A percentile compares a stretch with the other conserved stretches of the same genome.
phyloP scores from a whole-genome alignment of 2,113 vertebrate genomes.

The Corydoras sp. region DNA sequence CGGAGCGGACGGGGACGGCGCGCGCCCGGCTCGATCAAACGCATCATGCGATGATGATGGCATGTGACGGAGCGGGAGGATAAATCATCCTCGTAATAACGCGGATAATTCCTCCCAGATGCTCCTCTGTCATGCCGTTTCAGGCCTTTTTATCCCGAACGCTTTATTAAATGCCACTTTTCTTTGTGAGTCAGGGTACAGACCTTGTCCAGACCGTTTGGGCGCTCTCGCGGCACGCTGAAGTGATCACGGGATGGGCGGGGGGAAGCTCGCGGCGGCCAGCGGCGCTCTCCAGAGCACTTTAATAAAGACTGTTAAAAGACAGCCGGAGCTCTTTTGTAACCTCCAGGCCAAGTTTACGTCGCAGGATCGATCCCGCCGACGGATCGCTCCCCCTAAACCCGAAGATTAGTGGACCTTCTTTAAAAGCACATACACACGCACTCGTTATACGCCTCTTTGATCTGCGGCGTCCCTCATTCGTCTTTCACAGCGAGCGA shows the following conservation, averaged over 20 bases:
- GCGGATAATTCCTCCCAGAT: constrained; percentile 60
- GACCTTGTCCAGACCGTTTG: not conserved
- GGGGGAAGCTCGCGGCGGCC: not conserved
- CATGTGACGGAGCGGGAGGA: constrained; percentile 51
- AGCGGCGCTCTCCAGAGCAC: not conserved
- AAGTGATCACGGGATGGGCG: constrained; percentile 8
- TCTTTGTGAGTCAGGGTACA: constrained; percentile 16
- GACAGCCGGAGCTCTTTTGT: not conserved
- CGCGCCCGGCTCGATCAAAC: constrained; percentile 47
- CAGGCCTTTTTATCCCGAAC: constrained; percentile 27
- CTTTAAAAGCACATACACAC: constrained; percentile 12
- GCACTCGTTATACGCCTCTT: constrained; percentile 9
- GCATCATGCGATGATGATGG: constrained; percentile 31
- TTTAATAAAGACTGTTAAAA: constrained; percentile 25
- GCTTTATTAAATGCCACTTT: constrained; percentile 25
- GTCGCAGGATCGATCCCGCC: no score
- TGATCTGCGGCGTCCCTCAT: constrained; percentile 1
- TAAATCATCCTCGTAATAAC: constrained; percentile 58
- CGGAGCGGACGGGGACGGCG: constrained; percentile 46
- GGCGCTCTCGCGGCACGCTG: constrained; percentile 10
- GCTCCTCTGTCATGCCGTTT: constrained; percentile 47
- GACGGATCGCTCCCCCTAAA: no score
- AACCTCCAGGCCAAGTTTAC: constrained; percentile 25
- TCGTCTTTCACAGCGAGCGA: constrained; percentile 8
- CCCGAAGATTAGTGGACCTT: constrained; percentile 14